A percentile compares a stretch with the other conserved stretches of the same genome.
phyloP scores from a whole-genome alignment of 2,888 invertebrate species.

The Erebia epiphron region DNA sequence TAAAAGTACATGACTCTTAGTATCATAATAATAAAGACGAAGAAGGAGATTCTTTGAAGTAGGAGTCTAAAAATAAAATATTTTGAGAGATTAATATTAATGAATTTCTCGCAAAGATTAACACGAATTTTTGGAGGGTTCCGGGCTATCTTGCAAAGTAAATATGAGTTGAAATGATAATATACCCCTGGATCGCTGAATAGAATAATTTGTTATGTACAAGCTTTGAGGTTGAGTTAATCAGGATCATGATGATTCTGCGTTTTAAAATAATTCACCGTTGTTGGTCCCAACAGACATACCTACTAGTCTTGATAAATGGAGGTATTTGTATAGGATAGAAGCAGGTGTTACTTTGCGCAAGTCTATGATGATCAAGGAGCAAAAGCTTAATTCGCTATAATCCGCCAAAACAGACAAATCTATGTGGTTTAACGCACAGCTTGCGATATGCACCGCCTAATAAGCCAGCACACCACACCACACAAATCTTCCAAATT shows the following conservation, averaged over 20 bases:
- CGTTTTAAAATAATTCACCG: background rate
- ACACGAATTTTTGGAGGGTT: background rate
- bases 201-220: conserved; percentile 6
- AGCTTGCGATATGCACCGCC: no score
- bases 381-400: no score
- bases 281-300: background rate
- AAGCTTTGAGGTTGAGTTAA: background rate
- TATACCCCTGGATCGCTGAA: conserved; percentile 4
- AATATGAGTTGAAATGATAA: conserved; percentile 3
- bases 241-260: background rate
- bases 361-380: no score
- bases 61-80: conserved; percentile 1
- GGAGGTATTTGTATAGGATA: no score
- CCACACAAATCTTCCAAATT: no score
- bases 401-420: no score
- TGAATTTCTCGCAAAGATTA: conserved; percentile 10
- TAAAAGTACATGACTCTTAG: no score
- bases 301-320: no score
- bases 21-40: background rate
- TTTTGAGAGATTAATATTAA: conserved; percentile 2
- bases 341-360: no score
- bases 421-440: no score
- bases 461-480: no score
- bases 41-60: background rate
- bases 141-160: conserved; percentile 4